Percentiles rank a stretch among this genome's conserved stretches.
Conservation (phyloP, 2,888 invertebrate genomes). For the Glyphotaelius pellucidus region DNA sequence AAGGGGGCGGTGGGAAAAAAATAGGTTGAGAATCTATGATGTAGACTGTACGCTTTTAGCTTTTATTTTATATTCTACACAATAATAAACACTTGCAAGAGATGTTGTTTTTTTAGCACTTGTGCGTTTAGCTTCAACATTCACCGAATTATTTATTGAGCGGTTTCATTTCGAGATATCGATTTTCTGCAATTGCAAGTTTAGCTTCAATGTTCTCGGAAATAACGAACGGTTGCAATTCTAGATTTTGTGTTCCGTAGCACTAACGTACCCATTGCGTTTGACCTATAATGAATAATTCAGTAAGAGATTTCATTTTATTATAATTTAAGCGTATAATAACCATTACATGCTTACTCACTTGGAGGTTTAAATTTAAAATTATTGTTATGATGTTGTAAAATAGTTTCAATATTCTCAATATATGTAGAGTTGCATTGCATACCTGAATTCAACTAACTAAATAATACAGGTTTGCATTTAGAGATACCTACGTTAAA, state of each 20-base stretch:
- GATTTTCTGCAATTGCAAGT: neutral
- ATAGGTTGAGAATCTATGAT: too few species aligned
- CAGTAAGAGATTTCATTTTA: too few species aligned
- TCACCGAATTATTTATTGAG: neutral
- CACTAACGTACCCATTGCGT: neutral
- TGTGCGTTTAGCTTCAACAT: neutral
- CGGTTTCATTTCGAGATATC: neutral
- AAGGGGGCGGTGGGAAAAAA: too few species aligned
- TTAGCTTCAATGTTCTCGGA: neutral
- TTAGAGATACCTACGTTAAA: neutral
- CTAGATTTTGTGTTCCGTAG: too few species aligned
- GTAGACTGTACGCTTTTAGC: neutral
- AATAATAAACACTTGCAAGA: too few species aligned
- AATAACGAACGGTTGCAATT: neutral
- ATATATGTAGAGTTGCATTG: too few species aligned
- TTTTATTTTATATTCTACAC: neutral
- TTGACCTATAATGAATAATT: neutral
- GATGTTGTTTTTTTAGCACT: neutral
- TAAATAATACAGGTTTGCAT: neutral
- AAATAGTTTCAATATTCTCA: too few species aligned
- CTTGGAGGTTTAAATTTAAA: neutral
- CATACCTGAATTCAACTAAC: too few species aligned
- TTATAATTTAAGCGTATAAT: too few species aligned
- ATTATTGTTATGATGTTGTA: too few species aligned
- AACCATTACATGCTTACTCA: too few species aligned